phyloP scores from a whole-genome alignment of 1,140 invertebrate genomes.

The Phocides pigmalion region DNA sequence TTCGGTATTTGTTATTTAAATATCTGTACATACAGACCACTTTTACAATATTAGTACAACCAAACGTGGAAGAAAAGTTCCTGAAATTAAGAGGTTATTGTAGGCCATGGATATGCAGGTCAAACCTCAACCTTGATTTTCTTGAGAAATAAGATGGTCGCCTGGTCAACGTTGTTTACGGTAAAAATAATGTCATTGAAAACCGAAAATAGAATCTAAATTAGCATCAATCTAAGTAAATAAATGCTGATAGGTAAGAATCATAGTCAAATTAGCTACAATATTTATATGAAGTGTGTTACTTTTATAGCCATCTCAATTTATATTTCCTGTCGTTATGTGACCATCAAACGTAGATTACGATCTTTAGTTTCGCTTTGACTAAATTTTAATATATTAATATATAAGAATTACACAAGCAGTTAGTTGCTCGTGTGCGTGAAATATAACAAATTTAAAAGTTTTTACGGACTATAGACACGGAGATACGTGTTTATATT shows the following conservation, averaged over 20 bases:
- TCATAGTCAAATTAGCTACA: constrained; percentile 20
- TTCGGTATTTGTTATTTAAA: not conserved
- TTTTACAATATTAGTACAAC: too few relatives aligned
- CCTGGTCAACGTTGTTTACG: too few relatives aligned
- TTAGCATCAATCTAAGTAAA: not conserved
- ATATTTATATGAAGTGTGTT: constrained; percentile 32
- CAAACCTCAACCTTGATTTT: too few relatives aligned
- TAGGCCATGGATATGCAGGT: too few relatives aligned
- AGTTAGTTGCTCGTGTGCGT: constrained; percentile 40
- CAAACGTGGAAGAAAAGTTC: too few relatives aligned
- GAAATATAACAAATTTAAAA: constrained; percentile 58
- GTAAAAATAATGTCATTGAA: not conserved
- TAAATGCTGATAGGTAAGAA: not conserved
- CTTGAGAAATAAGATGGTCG: too few relatives aligned
- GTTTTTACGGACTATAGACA: constrained; percentile 23
- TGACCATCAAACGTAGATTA: constrained; percentile 22
- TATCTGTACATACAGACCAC: too few relatives aligned
- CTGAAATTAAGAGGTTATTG: too few relatives aligned
- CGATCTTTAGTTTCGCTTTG: constrained; percentile 26
- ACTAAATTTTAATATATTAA: constrained; percentile 37
- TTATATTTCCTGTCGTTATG: constrained; percentile 30
- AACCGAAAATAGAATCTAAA: not conserved
- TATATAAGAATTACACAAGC: constrained; percentile 9
- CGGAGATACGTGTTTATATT: constrained; percentile 58
- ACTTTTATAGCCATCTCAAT: constrained; percentile 18